Percentiles rank a stretch among this genome's conserved stretches.
These are phyloP conservation scores for Cotesia typhae DNA, from an alignment of 1,140 invertebrate genomes.

Conservation along the genomic window DNA sequence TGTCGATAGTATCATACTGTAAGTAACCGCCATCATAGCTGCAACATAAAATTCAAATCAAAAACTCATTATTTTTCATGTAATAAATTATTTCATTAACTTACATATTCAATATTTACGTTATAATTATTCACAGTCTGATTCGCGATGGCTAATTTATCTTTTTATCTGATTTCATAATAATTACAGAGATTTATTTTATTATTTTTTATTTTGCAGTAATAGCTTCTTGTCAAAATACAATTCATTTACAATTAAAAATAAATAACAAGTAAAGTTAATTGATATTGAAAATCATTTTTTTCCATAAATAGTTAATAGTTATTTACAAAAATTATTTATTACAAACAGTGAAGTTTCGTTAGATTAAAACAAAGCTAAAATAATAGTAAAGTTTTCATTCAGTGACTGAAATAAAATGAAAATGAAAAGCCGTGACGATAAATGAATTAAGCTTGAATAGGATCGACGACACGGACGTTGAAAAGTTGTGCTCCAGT, in stretches of 20 bases:
- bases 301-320: too few species aligned
- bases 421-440: constrained; percentile 46
- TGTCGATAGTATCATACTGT: constrained; percentile 54
- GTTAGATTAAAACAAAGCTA: neutral
- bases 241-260: too few species aligned
- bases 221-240: too few species aligned
- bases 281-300: too few species aligned
- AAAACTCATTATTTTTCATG: constrained; percentile 30
- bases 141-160: too few species aligned
- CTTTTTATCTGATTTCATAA: too few species aligned
- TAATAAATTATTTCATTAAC: too few species aligned
- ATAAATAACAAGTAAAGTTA: too few species aligned
- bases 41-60: neutral
- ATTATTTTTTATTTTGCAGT: too few species aligned
- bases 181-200: too few species aligned
- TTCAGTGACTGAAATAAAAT: neutral
- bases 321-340: too few species aligned
- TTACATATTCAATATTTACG: constrained; percentile 1
- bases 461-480: constrained; percentile 5
- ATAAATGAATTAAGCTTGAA: neutral
- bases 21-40: neutral
- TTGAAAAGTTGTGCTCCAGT: constrained; percentile 17
- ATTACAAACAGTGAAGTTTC: neutral
- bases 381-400: neutral
- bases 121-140: too few species aligned